phyloP scores from a whole-genome alignment of 1,140 invertebrate genomes.

The Apis cerana region DNA sequence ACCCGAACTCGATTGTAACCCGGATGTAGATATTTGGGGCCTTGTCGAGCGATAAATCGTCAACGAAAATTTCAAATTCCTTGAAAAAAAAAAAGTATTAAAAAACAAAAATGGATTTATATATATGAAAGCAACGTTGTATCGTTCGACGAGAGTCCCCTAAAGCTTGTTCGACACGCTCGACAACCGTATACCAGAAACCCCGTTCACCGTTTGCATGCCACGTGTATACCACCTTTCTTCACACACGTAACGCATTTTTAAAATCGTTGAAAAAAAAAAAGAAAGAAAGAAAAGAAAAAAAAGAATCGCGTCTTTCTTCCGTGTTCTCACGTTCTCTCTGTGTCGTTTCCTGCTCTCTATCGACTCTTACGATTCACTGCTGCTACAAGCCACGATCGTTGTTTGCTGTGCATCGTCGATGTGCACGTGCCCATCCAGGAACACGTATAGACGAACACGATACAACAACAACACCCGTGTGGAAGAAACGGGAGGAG shows the following conservation, averaged over 20 bases:
- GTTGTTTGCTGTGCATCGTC: slow-evolving; percentile 38
- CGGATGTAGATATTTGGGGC: neutral
- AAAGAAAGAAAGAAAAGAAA: neutral
- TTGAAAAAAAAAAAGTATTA: neutral
- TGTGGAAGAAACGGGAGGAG: neutral
- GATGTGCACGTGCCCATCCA: neutral
- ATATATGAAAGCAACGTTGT: neutral
- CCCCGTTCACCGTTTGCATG: slow-evolving; percentile 43
- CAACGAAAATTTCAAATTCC: neutral
- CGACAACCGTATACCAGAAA: slow-evolving; percentile 23
- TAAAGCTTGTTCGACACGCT: slow-evolving; percentile 43
- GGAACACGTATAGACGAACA: neutral
- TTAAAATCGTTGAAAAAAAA: slow-evolving; percentile 12
- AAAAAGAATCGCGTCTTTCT: slow-evolving; percentile 5
- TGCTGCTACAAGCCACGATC: slow-evolving; percentile 14
- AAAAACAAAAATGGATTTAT: too few species aligned
- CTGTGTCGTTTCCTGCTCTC: slow-evolving; percentile 47
- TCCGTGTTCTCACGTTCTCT: slow-evolving; percentile 42
- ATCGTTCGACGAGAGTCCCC: slow-evolving; percentile 6
- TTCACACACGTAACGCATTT: slow-evolving; percentile 34
- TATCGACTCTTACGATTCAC: slow-evolving; percentile 39
- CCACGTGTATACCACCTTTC: slow-evolving; percentile 47
- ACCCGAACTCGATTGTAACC: slow-evolving; percentile 43
- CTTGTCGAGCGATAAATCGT: slow-evolving; percentile 24
- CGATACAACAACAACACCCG: neutral